These are phyloP conservation scores for Protodeltote pygarga DNA, from an alignment of 2,888 invertebrate species.

Conservation along the genomic window DNA sequence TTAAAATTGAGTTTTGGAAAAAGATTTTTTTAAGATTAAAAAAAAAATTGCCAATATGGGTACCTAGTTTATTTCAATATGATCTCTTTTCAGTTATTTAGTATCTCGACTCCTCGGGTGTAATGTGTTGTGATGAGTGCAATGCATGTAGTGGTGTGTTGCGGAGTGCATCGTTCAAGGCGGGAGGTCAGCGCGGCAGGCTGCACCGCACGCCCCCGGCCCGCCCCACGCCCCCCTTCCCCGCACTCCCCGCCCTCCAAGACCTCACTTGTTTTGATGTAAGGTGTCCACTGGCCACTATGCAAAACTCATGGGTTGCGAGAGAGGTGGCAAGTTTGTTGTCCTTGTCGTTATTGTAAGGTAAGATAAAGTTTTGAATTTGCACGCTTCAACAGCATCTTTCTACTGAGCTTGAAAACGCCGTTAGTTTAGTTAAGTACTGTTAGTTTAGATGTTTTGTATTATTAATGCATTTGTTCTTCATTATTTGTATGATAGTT, in stretches of 20 bases:
- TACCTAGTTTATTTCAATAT: no score
- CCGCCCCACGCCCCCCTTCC: conserved; percentile 71
- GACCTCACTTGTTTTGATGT: conserved; percentile 84
- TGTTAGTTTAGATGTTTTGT: conserved; percentile 14
- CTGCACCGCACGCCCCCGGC: conserved; percentile 76
- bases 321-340: conserved; percentile 61
- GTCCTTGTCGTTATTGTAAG: conserved; percentile 59
- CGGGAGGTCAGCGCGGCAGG: conserved; percentile 74
- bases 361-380: conserved; percentile 59
- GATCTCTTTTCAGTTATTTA: no score
- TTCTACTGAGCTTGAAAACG: conserved; percentile 35
- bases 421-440: conserved; percentile 30
- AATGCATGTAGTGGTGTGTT: conserved; percentile 36
- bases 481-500: neutral
- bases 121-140: conserved; percentile 21
- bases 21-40: rapidly evolving
- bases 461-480: conserved; percentile 1
- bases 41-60: no score
- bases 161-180: conserved; percentile 59
- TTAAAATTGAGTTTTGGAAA: neutral
- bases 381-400: conserved; percentile 48
- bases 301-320: conserved; percentile 72
- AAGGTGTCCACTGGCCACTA: conserved; percentile 81
- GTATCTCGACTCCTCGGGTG: neutral
- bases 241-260: conserved; percentile 54